Conservation (phyloP, 35 echinoderm and acorn worm species). For the Holothuria glaberrima region DNA sequence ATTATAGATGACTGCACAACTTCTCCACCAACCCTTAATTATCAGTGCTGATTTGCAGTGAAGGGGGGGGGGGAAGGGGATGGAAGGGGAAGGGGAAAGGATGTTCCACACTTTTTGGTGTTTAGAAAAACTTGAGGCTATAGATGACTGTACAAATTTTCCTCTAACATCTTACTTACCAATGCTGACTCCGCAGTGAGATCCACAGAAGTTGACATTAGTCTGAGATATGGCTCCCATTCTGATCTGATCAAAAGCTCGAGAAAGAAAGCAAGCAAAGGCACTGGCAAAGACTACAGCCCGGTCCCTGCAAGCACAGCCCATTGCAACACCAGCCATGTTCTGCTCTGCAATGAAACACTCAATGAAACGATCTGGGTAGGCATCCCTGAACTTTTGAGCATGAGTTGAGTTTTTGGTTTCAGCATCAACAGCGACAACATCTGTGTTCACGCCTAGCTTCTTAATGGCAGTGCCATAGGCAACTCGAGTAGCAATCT, state of each 20-base stretch:
- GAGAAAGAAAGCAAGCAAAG: constrained; percentile 90
- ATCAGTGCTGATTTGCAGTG: too few relatives aligned
- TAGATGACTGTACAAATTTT: too few relatives aligned
- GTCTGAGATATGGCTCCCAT: constrained; percentile 99
- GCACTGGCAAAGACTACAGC: constrained; percentile 88
- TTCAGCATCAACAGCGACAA: constrained; percentile 89
- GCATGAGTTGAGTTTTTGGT: constrained; percentile 99
- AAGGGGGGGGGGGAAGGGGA: too few relatives aligned
- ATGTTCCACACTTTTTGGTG: too few relatives aligned
- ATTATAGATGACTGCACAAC: too few relatives aligned
- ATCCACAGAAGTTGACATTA: constrained; percentile 96
- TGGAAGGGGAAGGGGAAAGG: too few relatives aligned
- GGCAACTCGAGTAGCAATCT: constrained; percentile 96
- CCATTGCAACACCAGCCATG: constrained; percentile 87
- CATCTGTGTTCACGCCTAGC: constrained; percentile 73
- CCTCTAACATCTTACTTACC: constrained; percentile 63
- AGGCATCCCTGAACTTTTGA: constrained; percentile 74
- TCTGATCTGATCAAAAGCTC: constrained; percentile 94
- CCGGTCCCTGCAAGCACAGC: constrained; percentile 83
- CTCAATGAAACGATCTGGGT: constrained; percentile 85
- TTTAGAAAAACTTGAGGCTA: too few relatives aligned
- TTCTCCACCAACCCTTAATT: too few relatives aligned
- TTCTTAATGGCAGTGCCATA: constrained; percentile 89
- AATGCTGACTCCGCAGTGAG: constrained; percentile 93
- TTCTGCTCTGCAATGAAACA: constrained; percentile 99